Conservation (phyloP, 2,113 vertebrate genomes). For the Ceuthmochares aereus region DNA sequence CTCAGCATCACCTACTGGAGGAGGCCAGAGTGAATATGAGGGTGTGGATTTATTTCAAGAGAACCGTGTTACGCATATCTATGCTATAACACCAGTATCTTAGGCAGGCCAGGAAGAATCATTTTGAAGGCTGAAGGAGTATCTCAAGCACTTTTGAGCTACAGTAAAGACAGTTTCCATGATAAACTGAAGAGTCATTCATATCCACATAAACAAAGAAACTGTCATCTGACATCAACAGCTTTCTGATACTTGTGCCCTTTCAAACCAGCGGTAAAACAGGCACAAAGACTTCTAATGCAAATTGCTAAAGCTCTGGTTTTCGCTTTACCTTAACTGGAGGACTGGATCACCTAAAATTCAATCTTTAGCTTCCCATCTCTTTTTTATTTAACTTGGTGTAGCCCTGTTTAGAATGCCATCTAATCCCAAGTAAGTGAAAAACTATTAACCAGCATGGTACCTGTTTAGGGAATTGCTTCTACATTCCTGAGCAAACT, state of each 20-base stretch:
- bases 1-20: background rate
- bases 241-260: background rate
- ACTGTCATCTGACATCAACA: background rate
- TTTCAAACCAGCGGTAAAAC: background rate
- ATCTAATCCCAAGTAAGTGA: background rate
- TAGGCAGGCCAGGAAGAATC: background rate
- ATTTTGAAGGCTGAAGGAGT: background rate
- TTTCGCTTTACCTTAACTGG: background rate
- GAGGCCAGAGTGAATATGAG: background rate
- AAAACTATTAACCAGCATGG: background rate
- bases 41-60: background rate
- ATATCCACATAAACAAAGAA: background rate
- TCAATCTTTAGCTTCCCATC: background rate
- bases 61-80: background rate
- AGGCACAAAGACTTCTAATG: background rate
- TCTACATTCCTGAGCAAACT: background rate
- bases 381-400: background rate
- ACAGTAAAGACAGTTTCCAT: background rate
- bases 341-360: background rate
- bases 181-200: background rate
- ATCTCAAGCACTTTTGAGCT: background rate
- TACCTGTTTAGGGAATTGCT: background rate
- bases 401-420: background rate
- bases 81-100: background rate
- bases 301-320: background rate